phyloP scores from a whole-genome alignment of 1,140 invertebrate genomes.

The Melipona quadrifasciata region DNA sequence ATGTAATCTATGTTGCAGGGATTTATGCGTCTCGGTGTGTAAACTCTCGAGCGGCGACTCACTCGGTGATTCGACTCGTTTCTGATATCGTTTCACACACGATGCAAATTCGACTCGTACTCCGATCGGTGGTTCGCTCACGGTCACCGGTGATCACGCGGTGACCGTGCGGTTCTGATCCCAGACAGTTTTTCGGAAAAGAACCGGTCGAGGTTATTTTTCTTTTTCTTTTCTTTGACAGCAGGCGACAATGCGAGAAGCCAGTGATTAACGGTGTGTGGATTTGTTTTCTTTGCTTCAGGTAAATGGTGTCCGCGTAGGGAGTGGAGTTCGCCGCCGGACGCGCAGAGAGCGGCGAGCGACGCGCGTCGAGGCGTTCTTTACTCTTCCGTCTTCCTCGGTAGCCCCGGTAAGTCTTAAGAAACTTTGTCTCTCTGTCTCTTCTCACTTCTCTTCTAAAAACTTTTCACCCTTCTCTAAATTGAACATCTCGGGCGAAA shows the following conservation, averaged over 20 bases:
- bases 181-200: neutral
- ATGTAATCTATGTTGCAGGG: neutral
- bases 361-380: slow-evolving; percentile 89
- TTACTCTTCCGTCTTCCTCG: slow-evolving; percentile 94
- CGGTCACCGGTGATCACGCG: neutral
- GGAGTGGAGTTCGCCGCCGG: slow-evolving; percentile 93
- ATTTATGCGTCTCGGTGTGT: slow-evolving; percentile 23
- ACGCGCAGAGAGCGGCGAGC: slow-evolving; percentile 86
- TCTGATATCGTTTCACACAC: slow-evolving; percentile 7
- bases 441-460: neutral
- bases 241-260: neutral
- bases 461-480: slow-evolving; percentile 1
- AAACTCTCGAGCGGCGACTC: neutral
- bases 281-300: slow-evolving; percentile 82
- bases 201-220: neutral
- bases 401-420: slow-evolving; percentile 90
- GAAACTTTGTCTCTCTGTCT: neutral
- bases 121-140: neutral
- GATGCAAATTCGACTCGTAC: slow-evolving; percentile 24
- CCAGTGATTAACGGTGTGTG: slow-evolving; percentile 31
- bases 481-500: slow-evolving; percentile 26
- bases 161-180: neutral
- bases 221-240: neutral
- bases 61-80: slow-evolving; percentile 6
- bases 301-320: slow-evolving; percentile 94